A percentile compares a stretch with the other conserved stretches of the same genome.
These are phyloP conservation scores for Macrosiphum euphorbiae DNA, from an alignment of 2,888 invertebrate genomes.

Conservation along the genomic window DNA sequence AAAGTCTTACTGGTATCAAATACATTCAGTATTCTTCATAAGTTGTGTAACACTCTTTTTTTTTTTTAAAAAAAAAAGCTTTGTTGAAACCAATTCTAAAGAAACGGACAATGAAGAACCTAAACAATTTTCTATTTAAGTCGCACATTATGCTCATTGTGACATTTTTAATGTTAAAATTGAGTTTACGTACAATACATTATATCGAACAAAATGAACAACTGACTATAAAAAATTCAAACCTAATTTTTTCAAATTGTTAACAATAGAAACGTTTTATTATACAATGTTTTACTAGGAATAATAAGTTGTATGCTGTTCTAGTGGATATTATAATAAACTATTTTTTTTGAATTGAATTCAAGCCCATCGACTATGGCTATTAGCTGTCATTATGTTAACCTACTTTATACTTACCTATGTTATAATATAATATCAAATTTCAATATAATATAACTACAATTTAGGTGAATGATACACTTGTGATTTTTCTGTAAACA, in stretches of 20 bases:
- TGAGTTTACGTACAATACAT: background rate
- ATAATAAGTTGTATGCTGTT: background rate
- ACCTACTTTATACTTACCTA: background rate
- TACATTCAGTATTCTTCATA: background rate
- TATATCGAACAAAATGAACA: background rate
- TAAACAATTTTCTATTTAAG: background rate
- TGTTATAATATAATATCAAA: background rate
- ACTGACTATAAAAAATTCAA: background rate
- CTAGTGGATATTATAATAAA: background rate
- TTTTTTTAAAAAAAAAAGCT: background rate
- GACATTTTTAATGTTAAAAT: background rate
- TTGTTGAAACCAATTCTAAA: slow-evolving; percentile 4
- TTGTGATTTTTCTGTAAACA: background rate
- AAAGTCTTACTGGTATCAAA: background rate
- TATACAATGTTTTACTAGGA: background rate
- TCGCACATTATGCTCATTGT: background rate
- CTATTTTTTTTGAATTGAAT: too few relatives aligned
- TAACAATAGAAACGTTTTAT: background rate
- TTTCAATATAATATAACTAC: background rate
- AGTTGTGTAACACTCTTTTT: background rate
- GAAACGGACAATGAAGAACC: background rate
- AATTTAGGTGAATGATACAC: background rate
- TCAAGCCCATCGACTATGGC: too few relatives aligned
- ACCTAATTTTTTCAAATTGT: background rate
- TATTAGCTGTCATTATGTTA: background rate